Percentiles rank a stretch among this genome's conserved stretches.
phyloP scores from a whole-genome alignment of 2,888 invertebrate species.

The Tenthredo distinguenda region DNA sequence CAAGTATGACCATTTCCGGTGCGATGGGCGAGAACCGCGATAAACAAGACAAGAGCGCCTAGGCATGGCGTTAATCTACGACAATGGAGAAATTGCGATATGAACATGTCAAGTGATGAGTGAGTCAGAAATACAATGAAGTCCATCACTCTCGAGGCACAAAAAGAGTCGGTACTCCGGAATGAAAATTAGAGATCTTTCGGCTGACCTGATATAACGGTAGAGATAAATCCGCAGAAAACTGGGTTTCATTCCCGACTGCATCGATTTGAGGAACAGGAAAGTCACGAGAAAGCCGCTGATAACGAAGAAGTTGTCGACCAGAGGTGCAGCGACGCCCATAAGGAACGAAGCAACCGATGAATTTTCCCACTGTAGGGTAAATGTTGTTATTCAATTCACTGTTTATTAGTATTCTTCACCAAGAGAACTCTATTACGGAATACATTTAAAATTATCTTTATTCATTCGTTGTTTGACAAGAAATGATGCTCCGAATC shows the following conservation, averaged over 20 bases:
- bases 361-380: constrained; percentile 71
- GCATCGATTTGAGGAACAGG: constrained; percentile 73
- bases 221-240: constrained; percentile 76
- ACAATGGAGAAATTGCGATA: neutral
- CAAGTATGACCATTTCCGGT: constrained; percentile 84
- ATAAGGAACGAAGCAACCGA: constrained; percentile 75
- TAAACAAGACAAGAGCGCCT: constrained; percentile 83
- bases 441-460: too few relatives aligned
- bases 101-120: neutral
- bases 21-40: constrained; percentile 85
- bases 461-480: too few relatives aligned
- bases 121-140: neutral
- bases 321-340: constrained; percentile 73
- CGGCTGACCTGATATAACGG: constrained; percentile 76
- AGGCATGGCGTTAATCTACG: constrained; percentile 82
- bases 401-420: neutral
- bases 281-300: constrained; percentile 77
- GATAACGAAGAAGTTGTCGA: constrained; percentile 78
- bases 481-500: too few relatives aligned
- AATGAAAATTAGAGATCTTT: neutral
- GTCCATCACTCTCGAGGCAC: neutral
- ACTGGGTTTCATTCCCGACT: constrained; percentile 69
- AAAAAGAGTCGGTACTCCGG: constrained; percentile 37
- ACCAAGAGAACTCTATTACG: too few relatives aligned
- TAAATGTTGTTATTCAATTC: neutral